phyloP scores from a whole-genome alignment of 2,113 vertebrate genomes.

The Andinoacara biseriatus region DNA sequence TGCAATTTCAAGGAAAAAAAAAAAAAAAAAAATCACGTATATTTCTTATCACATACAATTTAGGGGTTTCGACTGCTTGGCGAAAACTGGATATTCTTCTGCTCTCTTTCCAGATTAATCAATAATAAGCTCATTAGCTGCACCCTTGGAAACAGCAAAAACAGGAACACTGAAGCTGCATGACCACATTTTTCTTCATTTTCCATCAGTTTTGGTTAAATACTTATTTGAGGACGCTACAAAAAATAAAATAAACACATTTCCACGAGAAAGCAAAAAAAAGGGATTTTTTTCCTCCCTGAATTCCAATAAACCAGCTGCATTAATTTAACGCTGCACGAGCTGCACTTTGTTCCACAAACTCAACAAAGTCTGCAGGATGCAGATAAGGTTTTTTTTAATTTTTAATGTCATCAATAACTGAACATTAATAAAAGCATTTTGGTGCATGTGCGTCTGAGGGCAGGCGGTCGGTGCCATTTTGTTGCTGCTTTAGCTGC shows the following conservation, averaged over 20 bases:
- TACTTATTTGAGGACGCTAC: background rate
- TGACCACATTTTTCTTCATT: background rate
- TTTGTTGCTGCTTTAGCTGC: constrained; percentile 33
- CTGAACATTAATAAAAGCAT: constrained; percentile 11
- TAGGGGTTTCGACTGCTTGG: background rate
- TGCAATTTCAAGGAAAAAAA: too few species aligned
- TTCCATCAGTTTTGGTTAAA: background rate
- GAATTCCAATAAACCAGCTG: background rate
- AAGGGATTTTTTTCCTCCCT: background rate
- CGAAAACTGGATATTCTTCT: background rate
- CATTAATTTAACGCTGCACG: background rate
- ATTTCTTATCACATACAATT: background rate
- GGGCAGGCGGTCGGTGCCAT: constrained; percentile 21
- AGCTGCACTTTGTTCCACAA: background rate
- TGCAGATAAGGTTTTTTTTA: background rate
- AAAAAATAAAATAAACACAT: background rate
- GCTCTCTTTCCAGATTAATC: background rate
- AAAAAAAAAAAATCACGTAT: too few species aligned
- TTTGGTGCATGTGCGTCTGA: constrained; percentile 9
- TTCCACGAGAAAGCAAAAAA: background rate
- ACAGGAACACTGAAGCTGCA: background rate
- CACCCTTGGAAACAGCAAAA: background rate
- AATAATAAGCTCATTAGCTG: background rate
- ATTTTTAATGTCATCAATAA: constrained; percentile 16
- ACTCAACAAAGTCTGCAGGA: background rate